Evolutionary conservation across 2,113 vertebrate genomes (phyloP).

Genomic region (Thymallus thymallus): DNA sequence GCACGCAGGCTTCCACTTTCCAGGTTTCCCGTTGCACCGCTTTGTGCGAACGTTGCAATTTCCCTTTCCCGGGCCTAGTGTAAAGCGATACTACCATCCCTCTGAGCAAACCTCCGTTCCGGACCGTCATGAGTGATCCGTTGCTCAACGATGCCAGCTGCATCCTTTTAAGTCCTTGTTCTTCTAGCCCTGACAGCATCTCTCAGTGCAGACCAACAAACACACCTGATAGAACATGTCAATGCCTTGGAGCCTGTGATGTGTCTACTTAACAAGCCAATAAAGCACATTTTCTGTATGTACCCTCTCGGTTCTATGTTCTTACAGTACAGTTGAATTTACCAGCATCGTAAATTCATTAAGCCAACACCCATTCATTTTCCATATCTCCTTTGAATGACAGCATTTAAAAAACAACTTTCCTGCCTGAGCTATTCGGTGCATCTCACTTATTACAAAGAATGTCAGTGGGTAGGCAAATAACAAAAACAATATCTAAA

Average conservation of each 20-base stretch:
- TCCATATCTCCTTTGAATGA: background rate
- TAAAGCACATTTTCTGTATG: background rate
- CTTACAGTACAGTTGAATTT: no score
- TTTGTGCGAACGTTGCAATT: slow-evolving; percentile 63
- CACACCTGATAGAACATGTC: slow-evolving; percentile 19
- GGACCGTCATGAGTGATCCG: no score
- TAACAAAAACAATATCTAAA: background rate
- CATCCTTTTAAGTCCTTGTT: slow-evolving; percentile 46
- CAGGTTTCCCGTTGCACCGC: slow-evolving; percentile 64
- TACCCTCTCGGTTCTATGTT: no score
- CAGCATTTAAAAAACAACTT: background rate
- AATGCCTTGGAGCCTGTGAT: slow-evolving; percentile 6
- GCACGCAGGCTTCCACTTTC: slow-evolving; percentile 49
- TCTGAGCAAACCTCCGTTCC: slow-evolving; percentile 52
- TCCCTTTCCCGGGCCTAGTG: slow-evolving; percentile 53
- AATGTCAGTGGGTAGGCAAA: background rate
- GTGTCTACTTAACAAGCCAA: slow-evolving; percentile 10
- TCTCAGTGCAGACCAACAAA: slow-evolving; percentile 39
- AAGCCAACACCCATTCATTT: no score
- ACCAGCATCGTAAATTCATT: background rate
- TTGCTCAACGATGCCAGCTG: slow-evolving; percentile 47
- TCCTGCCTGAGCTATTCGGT: background rate
- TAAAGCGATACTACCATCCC: slow-evolving; percentile 61
- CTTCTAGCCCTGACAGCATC: slow-evolving; percentile 27
- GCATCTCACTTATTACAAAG: background rate